A percentile compares a stretch with the other conserved stretches of the same genome.
These are phyloP conservation scores for Musca domestica DNA, from an alignment of 1,140 invertebrate genomes.

Conservation along the genomic window DNA sequence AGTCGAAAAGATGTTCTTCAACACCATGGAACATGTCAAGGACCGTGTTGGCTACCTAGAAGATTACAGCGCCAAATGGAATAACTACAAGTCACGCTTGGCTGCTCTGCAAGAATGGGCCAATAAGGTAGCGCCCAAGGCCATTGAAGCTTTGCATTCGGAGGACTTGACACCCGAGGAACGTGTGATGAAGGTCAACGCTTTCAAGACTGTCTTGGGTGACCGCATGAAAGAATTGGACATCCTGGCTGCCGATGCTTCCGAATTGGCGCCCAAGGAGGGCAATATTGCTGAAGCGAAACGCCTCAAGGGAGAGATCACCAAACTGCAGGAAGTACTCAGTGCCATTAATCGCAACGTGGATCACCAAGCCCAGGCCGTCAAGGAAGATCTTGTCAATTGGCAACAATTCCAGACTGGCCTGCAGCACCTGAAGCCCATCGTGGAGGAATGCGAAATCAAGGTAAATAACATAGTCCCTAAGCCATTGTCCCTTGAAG, in stretches of 20 bases:
- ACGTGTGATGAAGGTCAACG: conserved; percentile 67
- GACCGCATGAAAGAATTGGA: conserved; percentile 73
- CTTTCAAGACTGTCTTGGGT: conserved; percentile 66
- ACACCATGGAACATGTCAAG: conserved; percentile 73
- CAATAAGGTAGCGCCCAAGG: conserved; percentile 70
- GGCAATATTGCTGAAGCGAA: conserved; percentile 65
- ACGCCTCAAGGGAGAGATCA: conserved; percentile 67
- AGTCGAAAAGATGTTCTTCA: conserved; percentile 74
- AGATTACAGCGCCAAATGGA: conserved; percentile 78
- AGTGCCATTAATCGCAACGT: conserved; percentile 68
- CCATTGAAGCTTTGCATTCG: conserved; percentile 70
- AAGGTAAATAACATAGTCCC: conserved; percentile 67
- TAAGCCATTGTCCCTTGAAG: conserved; percentile 73
- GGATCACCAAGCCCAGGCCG: conserved; percentile 68
- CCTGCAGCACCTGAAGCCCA: conserved; percentile 78
- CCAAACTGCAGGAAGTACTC: conserved; percentile 67
- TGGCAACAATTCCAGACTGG: conserved; percentile 83
- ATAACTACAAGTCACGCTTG: conserved; percentile 70
- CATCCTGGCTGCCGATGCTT: conserved; percentile 72
- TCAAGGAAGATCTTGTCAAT: conserved; percentile 73
- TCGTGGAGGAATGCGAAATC: conserved; percentile 82
- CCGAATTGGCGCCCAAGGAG: conserved; percentile 65
- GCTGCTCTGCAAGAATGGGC: conserved; percentile 70
- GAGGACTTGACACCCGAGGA: conserved; percentile 74
- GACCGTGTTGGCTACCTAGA: conserved; percentile 78